Conservation (phyloP, 2,113 vertebrate genomes). For the Candoia aspera region DNA sequence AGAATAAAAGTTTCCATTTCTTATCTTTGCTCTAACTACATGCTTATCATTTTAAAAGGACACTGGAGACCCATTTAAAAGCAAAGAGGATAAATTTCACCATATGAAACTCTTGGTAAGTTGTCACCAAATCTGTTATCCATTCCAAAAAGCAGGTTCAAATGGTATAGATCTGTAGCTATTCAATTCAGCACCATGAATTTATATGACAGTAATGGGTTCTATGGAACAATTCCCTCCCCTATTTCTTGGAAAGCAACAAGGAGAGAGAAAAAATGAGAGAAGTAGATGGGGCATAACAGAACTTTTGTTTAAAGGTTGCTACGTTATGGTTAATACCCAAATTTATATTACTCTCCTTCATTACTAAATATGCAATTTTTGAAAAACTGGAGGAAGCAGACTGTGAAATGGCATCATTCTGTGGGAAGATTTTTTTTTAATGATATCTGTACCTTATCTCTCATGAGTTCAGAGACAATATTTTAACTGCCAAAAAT, state of each 20-base stretch:
- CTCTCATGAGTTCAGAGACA: constrained; percentile 7
- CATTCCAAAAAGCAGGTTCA: constrained; percentile 42
- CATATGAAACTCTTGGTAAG: background rate
- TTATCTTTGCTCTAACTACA: constrained; percentile 48
- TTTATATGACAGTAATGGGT: constrained; percentile 46
- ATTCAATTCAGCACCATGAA: background rate
- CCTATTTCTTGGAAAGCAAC: constrained; percentile 12
- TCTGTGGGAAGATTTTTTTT: background rate
- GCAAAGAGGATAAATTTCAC: constrained; percentile 40
- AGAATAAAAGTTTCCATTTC: constrained; percentile 32
- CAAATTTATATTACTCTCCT: background rate
- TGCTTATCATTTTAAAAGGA: constrained; percentile 48
- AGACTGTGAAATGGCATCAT: background rate
- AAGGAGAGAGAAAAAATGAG: background rate
- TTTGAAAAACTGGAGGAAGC: constrained; percentile 5
- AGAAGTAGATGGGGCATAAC: background rate
- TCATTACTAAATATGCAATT: constrained; percentile 17
- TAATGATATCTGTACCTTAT: background rate
- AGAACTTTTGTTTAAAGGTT: constrained; percentile 17
- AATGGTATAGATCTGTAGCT: constrained; percentile 41
- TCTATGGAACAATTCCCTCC: constrained; percentile 30
- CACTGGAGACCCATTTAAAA: constrained; percentile 29
- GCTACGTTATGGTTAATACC: background rate
- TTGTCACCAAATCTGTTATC: constrained; percentile 37
- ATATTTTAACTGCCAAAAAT: background rate